Evolutionary conservation across 2,888 invertebrate species (phyloP), one percentile per base, ranked within the genome.

Genomic region (Linnaemya tessellans): DNA sequence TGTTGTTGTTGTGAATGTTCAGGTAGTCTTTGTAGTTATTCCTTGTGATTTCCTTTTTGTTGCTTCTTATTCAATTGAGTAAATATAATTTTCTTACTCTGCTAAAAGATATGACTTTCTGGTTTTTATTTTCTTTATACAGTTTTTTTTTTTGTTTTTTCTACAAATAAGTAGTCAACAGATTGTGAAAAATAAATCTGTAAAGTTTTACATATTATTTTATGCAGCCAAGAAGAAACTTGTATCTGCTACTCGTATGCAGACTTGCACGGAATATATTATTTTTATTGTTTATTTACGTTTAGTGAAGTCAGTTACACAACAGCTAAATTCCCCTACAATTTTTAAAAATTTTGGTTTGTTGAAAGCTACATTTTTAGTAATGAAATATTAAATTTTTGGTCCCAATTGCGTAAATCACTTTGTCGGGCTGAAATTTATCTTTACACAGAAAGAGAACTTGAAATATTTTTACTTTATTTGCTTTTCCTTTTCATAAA

Each of bases 11-110:
- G 10, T n/a, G 38, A 49, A 25, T 77, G 35, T 13, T 38, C n/a
- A 35, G 35, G 54, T 67, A 30, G 35, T 46, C n/a, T 58, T 15
- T 41, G n/a, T 20, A 56, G 30, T 13, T 46, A 30, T 62, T 73
- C 1, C 30, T 58, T 56, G 18, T 22, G 25, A 75, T 43, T 75
- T 56, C n/a, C 46, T 68, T 67, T 74, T 67, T 41, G 15, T 54
- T 35, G 30, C 54, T 75, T 62, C 25, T 62, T 75, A 62, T 68
- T 51, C 54, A 81, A 81, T 81, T 68, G 74, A 38, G 35, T 38
- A 65, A 80, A 80, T 80, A 54, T 38, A 80, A 80, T 73, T 56
- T 80, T 41, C 58, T 60, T 67, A 62, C 43, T 64, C 38, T 15
- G 30, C 15, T 54, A 46, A 64, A 35, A 58, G 64, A 46, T 58